These are phyloP conservation scores for Drosophila atripex DNA, from an alignment of 2,888 invertebrate genomes.

Conservation along the genomic window DNA sequence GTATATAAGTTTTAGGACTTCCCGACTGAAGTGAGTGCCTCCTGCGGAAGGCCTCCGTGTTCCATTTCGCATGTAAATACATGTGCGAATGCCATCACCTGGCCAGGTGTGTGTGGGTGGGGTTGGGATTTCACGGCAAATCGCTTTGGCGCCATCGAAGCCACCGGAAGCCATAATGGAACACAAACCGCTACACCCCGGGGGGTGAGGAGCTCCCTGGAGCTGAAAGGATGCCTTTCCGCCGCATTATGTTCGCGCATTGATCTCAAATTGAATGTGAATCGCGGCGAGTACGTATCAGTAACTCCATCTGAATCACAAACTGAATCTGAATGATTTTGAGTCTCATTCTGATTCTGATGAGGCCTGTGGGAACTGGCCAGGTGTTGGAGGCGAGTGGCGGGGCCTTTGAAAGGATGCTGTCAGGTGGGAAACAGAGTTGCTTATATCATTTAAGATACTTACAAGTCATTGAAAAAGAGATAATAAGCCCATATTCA, in stretches of 20 bases:
- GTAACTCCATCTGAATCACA: constrained; percentile 9
- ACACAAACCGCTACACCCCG: constrained; percentile 26
- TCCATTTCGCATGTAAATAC: constrained; percentile 72
- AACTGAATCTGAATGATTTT: neutral
- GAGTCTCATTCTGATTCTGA: constrained; percentile 11
- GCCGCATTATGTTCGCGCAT: constrained; percentile 40
- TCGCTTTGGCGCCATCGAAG: constrained; percentile 48
- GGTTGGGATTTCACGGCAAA: constrained; percentile 39
- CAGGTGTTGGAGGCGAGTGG: constrained; percentile 48
- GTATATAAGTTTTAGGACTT: constrained; percentile 38
- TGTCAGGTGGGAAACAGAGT: neutral
- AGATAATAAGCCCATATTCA: too few species aligned
- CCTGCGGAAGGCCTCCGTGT: neutral
- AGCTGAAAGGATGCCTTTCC: constrained; percentile 6
- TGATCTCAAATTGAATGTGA: constrained; percentile 62
- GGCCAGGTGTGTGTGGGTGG: constrained; percentile 52
- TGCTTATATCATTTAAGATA: too few species aligned
- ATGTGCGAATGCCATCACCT: constrained; percentile 81
- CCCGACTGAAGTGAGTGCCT: neutral
- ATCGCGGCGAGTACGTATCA: constrained; percentile 41
- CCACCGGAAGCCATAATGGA: constrained; percentile 38
- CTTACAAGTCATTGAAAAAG: too few species aligned
- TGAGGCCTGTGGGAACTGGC: constrained; percentile 59
- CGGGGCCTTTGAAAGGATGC: constrained; percentile 5
- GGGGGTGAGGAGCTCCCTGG: constrained; percentile 1